phyloP scores from a whole-genome alignment of 2,888 invertebrate genomes.

The Chymomyza caudatula region DNA sequence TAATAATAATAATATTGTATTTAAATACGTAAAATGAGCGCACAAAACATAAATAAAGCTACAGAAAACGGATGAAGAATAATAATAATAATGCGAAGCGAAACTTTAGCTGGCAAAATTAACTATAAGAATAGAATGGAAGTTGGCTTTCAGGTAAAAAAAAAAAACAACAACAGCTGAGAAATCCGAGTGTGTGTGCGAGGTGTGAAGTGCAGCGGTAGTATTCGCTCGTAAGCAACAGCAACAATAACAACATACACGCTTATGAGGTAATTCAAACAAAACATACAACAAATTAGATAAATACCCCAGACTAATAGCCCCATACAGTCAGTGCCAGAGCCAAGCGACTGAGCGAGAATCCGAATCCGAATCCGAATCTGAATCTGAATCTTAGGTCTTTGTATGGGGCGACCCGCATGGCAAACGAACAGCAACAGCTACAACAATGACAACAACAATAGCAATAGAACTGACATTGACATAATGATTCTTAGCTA shows the following conservation, averaged over 20 bases:
- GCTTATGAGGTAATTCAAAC: conserved; percentile 59
- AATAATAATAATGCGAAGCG: conserved; percentile 13
- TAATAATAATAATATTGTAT: neutral
- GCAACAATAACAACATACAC: neutral
- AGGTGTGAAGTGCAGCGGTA: conserved; percentile 37
- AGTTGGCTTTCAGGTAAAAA: conserved; percentile 10
- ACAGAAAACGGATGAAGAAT: neutral
- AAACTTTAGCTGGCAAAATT: conserved; percentile 58
- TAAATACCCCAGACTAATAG: conserved; percentile 25
- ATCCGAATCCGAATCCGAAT: neutral
- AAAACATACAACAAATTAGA: conserved; percentile 48
- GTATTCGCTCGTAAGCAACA: conserved; percentile 17
- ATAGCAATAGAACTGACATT: conserved; percentile 54
- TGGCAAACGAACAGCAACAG: conserved; percentile 25
- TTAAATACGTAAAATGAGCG: conserved; percentile 23
- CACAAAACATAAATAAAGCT: neutral
- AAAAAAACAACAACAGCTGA: neutral
- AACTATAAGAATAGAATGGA: conserved; percentile 54
- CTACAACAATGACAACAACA: conserved; percentile 42
- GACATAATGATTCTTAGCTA: conserved; percentile 68
- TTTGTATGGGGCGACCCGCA: conserved; percentile 1
- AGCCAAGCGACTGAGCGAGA: neutral
- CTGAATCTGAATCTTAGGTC: neutral
- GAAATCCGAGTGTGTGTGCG: neutral
- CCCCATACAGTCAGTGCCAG: neutral